Evolutionary conservation across 2,888 invertebrate species (phyloP).

Genomic region (Drosophila macrospina): DNA sequence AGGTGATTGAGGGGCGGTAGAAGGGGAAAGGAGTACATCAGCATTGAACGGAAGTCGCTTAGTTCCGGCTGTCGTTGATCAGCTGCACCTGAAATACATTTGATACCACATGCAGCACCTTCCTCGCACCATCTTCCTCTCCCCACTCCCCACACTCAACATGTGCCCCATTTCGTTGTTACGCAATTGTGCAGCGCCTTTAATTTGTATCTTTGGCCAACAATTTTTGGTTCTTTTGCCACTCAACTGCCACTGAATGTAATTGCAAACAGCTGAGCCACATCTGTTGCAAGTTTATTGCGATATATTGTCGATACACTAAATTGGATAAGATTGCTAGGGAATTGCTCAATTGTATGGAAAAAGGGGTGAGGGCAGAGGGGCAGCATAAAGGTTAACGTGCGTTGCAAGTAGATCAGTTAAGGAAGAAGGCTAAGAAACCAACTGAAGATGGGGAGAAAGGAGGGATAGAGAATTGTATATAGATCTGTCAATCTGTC

Average conservation of each 20-base stretch:
- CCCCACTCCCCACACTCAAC: not conserved
- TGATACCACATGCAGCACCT: conserved; percentile 21
- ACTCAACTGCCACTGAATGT: conserved; percentile 41
- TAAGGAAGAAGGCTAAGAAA: not conserved
- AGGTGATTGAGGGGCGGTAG: not conserved
- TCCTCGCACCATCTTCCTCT: not conserved
- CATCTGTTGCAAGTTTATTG: conserved; percentile 65
- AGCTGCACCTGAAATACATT: conserved; percentile 57
- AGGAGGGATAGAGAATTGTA: no score
- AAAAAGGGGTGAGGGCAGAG: no score
- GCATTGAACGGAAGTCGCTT: conserved; percentile 67
- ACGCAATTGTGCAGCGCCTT: conserved; percentile 68
- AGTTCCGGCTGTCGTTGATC: conserved; percentile 66
- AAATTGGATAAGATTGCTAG: conserved; percentile 26
- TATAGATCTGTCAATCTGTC: no score
- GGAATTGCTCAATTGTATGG: conserved; percentile 1
- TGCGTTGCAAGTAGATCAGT: not conserved
- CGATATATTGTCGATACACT: conserved; percentile 27
- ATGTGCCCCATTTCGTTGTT: conserved; percentile 35
- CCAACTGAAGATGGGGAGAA: no score
- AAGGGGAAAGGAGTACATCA: conserved; percentile 16
- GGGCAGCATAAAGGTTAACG: conserved; percentile 16
- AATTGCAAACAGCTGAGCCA: conserved; percentile 78
- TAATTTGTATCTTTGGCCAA: conserved; percentile 57
- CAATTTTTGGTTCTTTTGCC: conserved; percentile 36